A percentile compares a stretch with the other conserved stretches of the same genome.
phyloP scores from a whole-genome alignment of 2,797 vertebrate genomes.

The Diplodus sargus region DNA sequence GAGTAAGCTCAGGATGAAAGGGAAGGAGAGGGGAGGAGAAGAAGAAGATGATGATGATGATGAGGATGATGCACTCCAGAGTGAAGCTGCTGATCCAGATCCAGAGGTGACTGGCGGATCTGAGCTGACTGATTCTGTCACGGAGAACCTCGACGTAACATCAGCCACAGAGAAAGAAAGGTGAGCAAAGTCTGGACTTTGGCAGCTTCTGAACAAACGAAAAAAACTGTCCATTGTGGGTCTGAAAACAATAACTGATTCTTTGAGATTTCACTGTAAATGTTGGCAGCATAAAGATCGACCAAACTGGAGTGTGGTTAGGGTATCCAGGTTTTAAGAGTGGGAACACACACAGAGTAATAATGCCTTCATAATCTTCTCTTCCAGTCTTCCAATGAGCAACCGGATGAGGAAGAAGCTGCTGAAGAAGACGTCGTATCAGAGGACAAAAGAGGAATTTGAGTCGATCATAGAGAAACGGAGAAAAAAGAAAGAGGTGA shows the following conservation, averaged over 20 bases:
- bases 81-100: constrained; percentile 27
- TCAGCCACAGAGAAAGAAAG: constrained; percentile 37
- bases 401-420: constrained; percentile 81
- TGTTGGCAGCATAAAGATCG: too few relatives aligned
- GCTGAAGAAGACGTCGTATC: constrained; percentile 90
- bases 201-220: background rate
- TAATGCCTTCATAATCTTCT: background rate
- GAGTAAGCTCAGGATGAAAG: constrained; percentile 65
- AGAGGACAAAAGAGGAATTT: constrained; percentile 93
- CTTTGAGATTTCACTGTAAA: too few relatives aligned
- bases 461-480: constrained; percentile 85
- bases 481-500: constrained; percentile 90
- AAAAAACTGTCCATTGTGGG: too few relatives aligned
- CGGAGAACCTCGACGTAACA: constrained; percentile 33
- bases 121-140: constrained; percentile 33
- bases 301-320: too few relatives aligned
- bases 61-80: background rate
- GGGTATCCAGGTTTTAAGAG: background rate
- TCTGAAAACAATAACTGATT: too few relatives aligned
- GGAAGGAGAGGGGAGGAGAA: background rate
- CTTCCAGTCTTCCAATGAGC: constrained; percentile 75
- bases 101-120: constrained; percentile 25
- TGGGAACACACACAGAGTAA: background rate
- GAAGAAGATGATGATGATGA: background rate
- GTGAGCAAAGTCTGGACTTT: constrained; percentile 7